phyloP scores from a whole-genome alignment of 2,113 vertebrate species.

The Sapayoa aenigma region DNA sequence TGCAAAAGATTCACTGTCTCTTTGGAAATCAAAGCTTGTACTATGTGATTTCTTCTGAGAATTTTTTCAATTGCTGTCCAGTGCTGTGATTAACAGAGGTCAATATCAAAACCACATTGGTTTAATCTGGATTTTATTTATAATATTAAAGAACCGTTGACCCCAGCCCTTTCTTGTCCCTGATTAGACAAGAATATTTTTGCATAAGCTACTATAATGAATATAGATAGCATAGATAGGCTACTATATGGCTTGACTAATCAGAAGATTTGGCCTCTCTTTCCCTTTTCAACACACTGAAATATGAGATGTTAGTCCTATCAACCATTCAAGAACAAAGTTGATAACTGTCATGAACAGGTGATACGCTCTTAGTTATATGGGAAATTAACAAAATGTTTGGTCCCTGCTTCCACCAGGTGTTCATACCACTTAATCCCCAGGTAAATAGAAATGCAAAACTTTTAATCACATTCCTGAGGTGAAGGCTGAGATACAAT shows the following conservation, averaged over 20 bases:
- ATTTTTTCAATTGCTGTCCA: not conserved
- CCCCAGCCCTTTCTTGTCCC: rapidly evolving
- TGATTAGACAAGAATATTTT: not conserved
- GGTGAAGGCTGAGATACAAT: not conserved
- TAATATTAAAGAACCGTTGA: not conserved
- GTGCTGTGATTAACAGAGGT: not conserved
- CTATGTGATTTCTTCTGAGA: not conserved
- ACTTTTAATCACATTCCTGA: not conserved
- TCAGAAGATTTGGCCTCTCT: not conserved
- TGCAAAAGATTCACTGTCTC: not conserved
- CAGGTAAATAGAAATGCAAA: not conserved
- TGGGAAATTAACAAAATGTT: not conserved
- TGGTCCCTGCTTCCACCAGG: not conserved
- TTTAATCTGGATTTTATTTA: not conserved
- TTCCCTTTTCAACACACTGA: not conserved
- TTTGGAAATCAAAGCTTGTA: not conserved
- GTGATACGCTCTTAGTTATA: not conserved
- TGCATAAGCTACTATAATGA: not conserved
- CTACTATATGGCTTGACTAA: not conserved
- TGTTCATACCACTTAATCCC: not conserved
- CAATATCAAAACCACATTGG: not conserved
- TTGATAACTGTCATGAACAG: not conserved
- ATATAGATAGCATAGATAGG: not conserved
- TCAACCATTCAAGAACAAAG: not conserved
- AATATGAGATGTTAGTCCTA: not conserved